These are phyloP conservation scores for Drosophila pectinifera DNA, from an alignment of 1,140 invertebrate genomes.

Conservation along the genomic window DNA sequence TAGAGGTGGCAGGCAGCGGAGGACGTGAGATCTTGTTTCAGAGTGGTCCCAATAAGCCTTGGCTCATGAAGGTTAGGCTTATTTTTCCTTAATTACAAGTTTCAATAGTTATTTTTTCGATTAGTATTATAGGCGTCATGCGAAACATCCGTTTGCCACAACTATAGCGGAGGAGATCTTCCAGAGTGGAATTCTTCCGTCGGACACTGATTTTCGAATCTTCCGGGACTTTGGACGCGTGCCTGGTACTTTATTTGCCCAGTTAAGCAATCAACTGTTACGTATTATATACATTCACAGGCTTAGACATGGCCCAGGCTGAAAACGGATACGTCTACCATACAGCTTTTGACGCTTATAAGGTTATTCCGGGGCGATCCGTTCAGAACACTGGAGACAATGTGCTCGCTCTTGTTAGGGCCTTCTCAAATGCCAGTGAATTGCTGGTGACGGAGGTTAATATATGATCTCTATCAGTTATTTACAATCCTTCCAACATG, in stretches of 20 bases:
- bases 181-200: slow-evolving; percentile 93
- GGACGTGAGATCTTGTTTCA: slow-evolving; percentile 97
- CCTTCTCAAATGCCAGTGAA: slow-evolving; percentile 87
- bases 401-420: slow-evolving; percentile 88
- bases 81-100: not conserved
- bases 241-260: slow-evolving; percentile 87
- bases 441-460: slow-evolving; percentile 84
- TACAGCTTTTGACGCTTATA: slow-evolving; percentile 91
- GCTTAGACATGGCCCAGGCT: slow-evolving; percentile 95
- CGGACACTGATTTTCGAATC: slow-evolving; percentile 95
- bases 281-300: not conserved
- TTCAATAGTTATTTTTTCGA: slow-evolving; percentile 48
- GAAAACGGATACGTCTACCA: slow-evolving; percentile 97
- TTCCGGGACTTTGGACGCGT: slow-evolving; percentile 92
- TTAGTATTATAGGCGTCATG: slow-evolving; percentile 91
- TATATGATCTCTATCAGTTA: not conserved
- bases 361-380: slow-evolving; percentile 90
- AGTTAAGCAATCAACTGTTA: no score
- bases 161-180: slow-evolving; percentile 95
- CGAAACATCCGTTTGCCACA: slow-evolving; percentile 92
- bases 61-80: slow-evolving; percentile 91
- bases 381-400: slow-evolving; percentile 93
- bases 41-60: slow-evolving; percentile 95
- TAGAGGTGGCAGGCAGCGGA: slow-evolving; percentile 92
- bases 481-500: not conserved